phyloP scores from a whole-genome alignment of 2,797 vertebrate species.

The Lindbergichthys nudifrons region DNA sequence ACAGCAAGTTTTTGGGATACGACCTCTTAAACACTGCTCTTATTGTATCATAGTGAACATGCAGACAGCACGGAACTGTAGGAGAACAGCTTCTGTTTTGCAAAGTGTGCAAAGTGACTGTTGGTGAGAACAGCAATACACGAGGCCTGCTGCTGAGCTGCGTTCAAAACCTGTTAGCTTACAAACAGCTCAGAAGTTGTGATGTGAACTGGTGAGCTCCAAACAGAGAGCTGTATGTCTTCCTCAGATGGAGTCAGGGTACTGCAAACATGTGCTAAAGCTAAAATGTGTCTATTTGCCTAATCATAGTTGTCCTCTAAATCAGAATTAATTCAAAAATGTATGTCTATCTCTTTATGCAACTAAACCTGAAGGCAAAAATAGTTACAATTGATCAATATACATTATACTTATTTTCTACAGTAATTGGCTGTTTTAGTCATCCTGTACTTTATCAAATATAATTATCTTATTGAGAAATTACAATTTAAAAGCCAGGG shows the following conservation, averaged over 20 bases:
- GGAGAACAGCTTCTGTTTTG: constrained; percentile 35
- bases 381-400: background rate
- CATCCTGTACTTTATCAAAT: background rate
- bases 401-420: background rate
- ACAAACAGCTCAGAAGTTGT: constrained; percentile 55
- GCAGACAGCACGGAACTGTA: constrained; percentile 41
- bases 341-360: background rate
- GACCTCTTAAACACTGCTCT: constrained; percentile 54
- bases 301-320: background rate
- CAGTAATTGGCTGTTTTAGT: background rate
- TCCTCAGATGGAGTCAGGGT: background rate
- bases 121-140: constrained; percentile 54
- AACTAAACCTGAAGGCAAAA: background rate
- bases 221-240: constrained; percentile 52
- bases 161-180: constrained; percentile 62
- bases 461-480: background rate
- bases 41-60: constrained; percentile 71
- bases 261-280: background rate
- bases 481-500: background rate
- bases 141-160: constrained; percentile 63
- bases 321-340: constrained; percentile 4
- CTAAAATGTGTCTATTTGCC: constrained; percentile 10
- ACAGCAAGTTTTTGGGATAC: constrained; percentile 54
- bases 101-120: constrained; percentile 33
- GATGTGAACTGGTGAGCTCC: constrained; percentile 37